A percentile compares a stretch with the other conserved stretches of the same genome.
Conservation (phyloP, 1,140 invertebrate genomes). For the Oedothorax gibbosus region DNA sequence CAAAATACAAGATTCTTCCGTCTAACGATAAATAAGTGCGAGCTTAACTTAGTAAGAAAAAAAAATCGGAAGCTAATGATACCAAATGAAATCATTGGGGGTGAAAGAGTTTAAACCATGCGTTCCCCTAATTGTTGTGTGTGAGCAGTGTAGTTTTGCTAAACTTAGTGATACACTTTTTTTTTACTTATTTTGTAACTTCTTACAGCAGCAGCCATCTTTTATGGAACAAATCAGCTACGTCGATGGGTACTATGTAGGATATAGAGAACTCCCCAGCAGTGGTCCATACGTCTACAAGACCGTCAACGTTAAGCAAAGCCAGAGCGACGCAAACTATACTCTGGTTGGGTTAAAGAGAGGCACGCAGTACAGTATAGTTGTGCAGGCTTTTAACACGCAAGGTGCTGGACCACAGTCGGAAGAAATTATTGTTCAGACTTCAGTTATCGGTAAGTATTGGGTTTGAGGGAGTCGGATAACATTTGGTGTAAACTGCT, state of each 20-base stretch:
- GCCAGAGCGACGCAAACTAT: constrained; percentile 59
- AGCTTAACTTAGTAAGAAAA: too few species aligned
- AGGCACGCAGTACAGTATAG: constrained; percentile 67
- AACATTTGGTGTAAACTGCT: too few species aligned
- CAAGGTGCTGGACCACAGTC: constrained; percentile 78
- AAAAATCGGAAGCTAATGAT: too few species aligned
- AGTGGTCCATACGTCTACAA: constrained; percentile 61
- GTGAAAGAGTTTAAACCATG: too few species aligned
- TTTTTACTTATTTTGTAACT: background rate
- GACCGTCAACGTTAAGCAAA: constrained; percentile 58
- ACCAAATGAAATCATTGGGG: too few species aligned
- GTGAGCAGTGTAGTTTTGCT: too few species aligned
- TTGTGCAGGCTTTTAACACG: constrained; percentile 69
- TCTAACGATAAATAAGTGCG: too few species aligned
- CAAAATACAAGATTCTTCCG: too few species aligned
- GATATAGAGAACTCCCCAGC: constrained; percentile 70
- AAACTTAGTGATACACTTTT: too few species aligned
- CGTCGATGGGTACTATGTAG: constrained; percentile 76
- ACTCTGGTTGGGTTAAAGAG: constrained; percentile 64
- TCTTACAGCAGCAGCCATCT: constrained; percentile 41
- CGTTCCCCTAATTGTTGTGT: too few species aligned
- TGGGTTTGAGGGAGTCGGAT: constrained; percentile 65
- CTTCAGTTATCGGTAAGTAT: constrained; percentile 79
- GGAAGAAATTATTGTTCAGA: constrained; percentile 79
- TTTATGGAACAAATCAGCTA: constrained; percentile 51